These are phyloP conservation scores for Zaprionus bogoriensis DNA, from an alignment of 2,888 invertebrate genomes.

Conservation along the genomic window DNA sequence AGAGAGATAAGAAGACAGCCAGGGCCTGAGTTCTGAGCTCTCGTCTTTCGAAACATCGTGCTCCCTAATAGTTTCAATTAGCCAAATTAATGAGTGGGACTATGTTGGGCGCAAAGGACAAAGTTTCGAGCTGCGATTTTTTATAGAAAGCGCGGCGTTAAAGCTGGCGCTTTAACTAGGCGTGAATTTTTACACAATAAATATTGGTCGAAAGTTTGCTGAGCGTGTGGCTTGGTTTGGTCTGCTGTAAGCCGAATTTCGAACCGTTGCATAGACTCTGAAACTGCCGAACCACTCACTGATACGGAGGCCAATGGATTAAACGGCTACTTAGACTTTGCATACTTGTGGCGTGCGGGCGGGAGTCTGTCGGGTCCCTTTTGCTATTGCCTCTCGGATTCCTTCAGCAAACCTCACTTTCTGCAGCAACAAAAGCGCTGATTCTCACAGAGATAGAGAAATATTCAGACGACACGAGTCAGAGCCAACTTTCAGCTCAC, in stretches of 20 bases:
- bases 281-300: not conserved
- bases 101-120: conserved; percentile 62
- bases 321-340: conserved; percentile 16
- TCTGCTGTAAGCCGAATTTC: conserved; percentile 15
- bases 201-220: conserved; percentile 48
- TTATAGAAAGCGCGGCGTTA: not conserved
- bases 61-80: conserved; percentile 64
- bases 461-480: not conserved
- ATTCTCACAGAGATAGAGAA: not conserved
- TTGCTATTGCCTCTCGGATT: too few relatives aligned
- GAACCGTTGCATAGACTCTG: conserved; percentile 1
- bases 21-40: not conserved
- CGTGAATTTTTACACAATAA: conserved; percentile 73
- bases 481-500: not conserved
- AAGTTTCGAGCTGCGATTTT: conserved; percentile 47
- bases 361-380: too few relatives aligned
- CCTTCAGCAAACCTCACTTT: not conserved
- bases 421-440: not conserved
- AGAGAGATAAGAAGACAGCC: not conserved
- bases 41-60: not conserved
- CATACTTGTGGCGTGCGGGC: not conserved
- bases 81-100: conserved; percentile 66
- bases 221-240: conserved; percentile 27
- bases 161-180: conserved; percentile 34
- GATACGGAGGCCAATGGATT: not conserved